Conservation (phyloP, 35 echinoderm and acorn worm species). For the Ophiothrix spiculata region DNA sequence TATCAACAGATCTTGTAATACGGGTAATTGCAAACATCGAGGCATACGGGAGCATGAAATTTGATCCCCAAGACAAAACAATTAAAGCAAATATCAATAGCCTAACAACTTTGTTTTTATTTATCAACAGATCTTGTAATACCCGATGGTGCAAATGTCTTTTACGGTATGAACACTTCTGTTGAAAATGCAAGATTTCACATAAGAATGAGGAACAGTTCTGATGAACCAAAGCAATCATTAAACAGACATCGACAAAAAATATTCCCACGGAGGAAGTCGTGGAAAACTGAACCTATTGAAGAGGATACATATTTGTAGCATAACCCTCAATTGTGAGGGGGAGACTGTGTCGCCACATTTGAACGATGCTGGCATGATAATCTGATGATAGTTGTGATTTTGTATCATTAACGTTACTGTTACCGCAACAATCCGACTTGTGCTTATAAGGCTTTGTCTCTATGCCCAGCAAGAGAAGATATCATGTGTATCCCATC, state of each 20-base stretch:
- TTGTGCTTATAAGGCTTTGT: too few relatives aligned
- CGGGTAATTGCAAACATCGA: background rate
- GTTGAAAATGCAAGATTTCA: constrained; percentile 15
- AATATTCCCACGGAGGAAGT: background rate
- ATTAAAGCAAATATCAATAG: too few relatives aligned
- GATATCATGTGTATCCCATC: too few relatives aligned
- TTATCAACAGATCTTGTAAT: constrained; percentile 48
- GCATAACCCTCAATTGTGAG: too few relatives aligned
- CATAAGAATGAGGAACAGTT: background rate
- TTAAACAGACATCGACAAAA: background rate
- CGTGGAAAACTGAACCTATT: background rate
- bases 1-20: background rate
- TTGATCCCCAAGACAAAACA: too few relatives aligned
- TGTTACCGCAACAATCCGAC: too few relatives aligned
- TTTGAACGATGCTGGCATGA: too few relatives aligned
- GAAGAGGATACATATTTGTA: background rate
- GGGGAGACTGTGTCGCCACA: too few relatives aligned
- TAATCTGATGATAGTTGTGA: too few relatives aligned
- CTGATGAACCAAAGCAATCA: background rate
- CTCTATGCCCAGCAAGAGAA: too few relatives aligned
- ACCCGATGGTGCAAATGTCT: constrained; percentile 87
- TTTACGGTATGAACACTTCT: constrained; percentile 81
- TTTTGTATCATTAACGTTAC: too few relatives aligned
- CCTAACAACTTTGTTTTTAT: constrained; percentile 12
- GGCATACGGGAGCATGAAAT: background rate